Conservation (phyloP, 2,113 vertebrate genomes). For the Oreochromis aureus region DNA sequence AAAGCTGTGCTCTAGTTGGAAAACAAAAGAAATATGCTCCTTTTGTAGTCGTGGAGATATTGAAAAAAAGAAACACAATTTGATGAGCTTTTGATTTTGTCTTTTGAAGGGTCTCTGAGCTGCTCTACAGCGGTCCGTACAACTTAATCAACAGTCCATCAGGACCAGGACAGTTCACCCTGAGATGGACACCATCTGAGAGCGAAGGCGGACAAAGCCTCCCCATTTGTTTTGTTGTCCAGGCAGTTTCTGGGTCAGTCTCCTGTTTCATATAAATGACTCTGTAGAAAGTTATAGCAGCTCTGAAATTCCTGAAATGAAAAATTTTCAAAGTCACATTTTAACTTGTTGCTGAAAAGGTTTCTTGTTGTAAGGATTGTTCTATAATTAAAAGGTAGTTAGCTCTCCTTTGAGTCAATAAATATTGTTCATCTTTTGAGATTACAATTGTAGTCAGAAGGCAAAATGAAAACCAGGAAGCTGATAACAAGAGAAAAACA, state of each 20-base stretch:
- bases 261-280: rapidly evolving
- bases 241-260: not conserved
- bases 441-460: not conserved
- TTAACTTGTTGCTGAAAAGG: rapidly evolving
- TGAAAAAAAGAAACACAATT: not conserved
- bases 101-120: rapidly evolving
- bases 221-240: not conserved
- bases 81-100: rapidly evolving
- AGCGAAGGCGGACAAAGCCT: rapidly evolving
- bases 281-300: not conserved
- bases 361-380: not conserved
- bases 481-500: not conserved
- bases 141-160: rapidly evolving
- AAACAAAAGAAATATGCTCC: not conserved
- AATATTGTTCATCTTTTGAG: not conserved
- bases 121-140: not conserved
- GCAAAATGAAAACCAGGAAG: not conserved
- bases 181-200: rapidly evolving
- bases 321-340: not conserved
- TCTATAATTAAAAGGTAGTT: rapidly evolving
- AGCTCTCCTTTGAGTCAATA: not conserved
- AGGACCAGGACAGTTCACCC: not conserved
- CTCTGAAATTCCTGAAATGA: not conserved
- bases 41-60: rapidly evolving
- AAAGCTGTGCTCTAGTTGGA: not conserved